Base-by-base conservation (phyloP, 1,140 invertebrate species). In the Diachasmimorpha longicaudata region DNA sequence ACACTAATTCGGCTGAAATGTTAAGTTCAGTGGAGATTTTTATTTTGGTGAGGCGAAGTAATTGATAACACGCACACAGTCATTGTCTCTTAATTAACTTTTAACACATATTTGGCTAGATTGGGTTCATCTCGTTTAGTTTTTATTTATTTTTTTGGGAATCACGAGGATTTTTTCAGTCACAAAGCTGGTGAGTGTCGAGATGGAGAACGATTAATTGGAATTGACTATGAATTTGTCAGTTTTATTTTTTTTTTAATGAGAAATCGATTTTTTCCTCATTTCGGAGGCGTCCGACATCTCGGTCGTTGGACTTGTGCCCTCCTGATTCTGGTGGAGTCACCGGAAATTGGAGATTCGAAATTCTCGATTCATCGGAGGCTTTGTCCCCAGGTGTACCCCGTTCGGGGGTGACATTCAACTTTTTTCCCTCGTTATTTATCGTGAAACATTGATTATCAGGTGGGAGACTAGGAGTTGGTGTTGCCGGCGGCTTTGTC, bases 401-500 rank as follows among this genome's bases (percentile, higher is more conserved):
- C 31, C 31, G 31, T 4, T 21, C 3, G 21, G 5, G 52, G 9
- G 9, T 19, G 13, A 58, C 52, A 58, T 58, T 4, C 4, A 6
- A 31, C 6, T 31, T 31, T 31, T 31, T 31, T 31, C 31, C 31
- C 31, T 31, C 31, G 31, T 31, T 31, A 2, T 31, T 6, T 31
- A 3, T 31, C 31, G 31, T 31, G 31, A 6, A 31, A 31, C 31
- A 31, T 31, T 31, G 31, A 31, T 31, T 31, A 46, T 46, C 44
- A n/a, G 79, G 77, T 55, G 58, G 31, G 31, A 6, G 76, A 85
- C 81, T 87, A 85, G 81, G 85, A 85, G 67, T 87, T 87, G 23
- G 52, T 77, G 63, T 77, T 74, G 58, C 48, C 79, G 55, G 81
- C 73, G 14, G 86, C 89, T 75, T 93, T 92, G 79, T 95, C 93